phyloP scores from a whole-genome alignment of 2,797 vertebrate genomes.

The Percopsis omiscomaycus region DNA sequence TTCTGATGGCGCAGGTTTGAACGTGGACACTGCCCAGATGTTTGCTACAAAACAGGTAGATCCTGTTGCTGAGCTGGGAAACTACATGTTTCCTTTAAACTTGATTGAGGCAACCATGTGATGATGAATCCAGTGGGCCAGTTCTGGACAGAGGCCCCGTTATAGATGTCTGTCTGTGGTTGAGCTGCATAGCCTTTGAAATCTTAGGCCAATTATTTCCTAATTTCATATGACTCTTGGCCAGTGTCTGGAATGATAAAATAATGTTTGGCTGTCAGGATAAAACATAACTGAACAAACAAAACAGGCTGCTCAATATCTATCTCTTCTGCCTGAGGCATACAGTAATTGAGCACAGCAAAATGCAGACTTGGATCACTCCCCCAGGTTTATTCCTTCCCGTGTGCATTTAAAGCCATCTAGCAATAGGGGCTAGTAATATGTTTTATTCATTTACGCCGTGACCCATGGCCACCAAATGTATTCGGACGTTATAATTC shows the following conservation, averaged over 20 bases:
- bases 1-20: neutral
- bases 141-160: neutral
- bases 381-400: too few relatives aligned
- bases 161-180: neutral
- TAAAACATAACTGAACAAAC: neutral
- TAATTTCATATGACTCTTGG: neutral
- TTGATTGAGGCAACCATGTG: neutral
- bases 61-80: neutral
- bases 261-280: neutral
- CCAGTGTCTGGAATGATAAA: neutral
- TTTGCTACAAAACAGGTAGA: neutral
- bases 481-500: too few relatives aligned
- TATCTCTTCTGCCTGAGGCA: slow-evolving; percentile 2
- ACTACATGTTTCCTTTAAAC: neutral
- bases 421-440: neutral
- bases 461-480: too few relatives aligned
- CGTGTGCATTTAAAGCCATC: neutral
- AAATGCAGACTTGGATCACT: too few relatives aligned
- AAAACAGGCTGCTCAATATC: neutral
- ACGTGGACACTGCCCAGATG: neutral
- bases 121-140: neutral
- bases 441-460: too few relatives aligned
- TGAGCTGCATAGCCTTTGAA: neutral
- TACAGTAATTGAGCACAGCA: neutral
- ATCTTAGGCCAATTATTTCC: neutral